phyloP scores from a whole-genome alignment of 2,113 vertebrate genomes.

The Amblyopsis rosae region DNA sequence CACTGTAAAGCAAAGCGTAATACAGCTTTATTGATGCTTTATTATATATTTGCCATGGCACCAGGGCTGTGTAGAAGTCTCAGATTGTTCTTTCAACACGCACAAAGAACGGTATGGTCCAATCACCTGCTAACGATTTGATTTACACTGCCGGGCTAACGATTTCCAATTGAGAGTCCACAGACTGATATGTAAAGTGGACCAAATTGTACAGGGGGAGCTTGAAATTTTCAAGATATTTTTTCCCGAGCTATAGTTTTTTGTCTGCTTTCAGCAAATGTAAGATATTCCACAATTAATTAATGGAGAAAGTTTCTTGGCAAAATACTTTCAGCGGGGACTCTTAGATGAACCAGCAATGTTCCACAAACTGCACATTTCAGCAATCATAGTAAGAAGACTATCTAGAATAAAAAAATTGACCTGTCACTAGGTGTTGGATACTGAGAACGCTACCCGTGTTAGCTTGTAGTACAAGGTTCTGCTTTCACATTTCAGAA shows the following conservation, averaged over 20 bases:
- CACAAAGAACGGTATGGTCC: too few relatives aligned
- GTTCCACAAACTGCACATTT: slow-evolving; percentile 43
- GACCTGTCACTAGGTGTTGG: slow-evolving; percentile 33
- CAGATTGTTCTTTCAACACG: too few relatives aligned
- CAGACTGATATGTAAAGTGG: too few relatives aligned
- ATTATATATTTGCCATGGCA: too few relatives aligned
- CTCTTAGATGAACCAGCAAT: slow-evolving; percentile 50
- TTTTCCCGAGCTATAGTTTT: not conserved
- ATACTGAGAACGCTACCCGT: slow-evolving; percentile 10
- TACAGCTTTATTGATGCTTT: too few relatives aligned
- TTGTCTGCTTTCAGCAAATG: slow-evolving; percentile 55
- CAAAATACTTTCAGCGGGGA: slow-evolving; percentile 22
- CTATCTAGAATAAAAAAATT: slow-evolving; percentile 27
- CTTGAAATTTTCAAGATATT: too few relatives aligned
- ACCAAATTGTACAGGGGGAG: too few relatives aligned
- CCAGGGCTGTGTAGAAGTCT: too few relatives aligned
- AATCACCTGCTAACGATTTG: too few relatives aligned
- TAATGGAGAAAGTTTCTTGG: slow-evolving; percentile 22
- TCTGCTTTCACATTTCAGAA: slow-evolving; percentile 17
- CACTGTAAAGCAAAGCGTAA: too few relatives aligned
- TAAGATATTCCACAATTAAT: slow-evolving; percentile 26
- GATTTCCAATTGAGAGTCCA: too few relatives aligned
- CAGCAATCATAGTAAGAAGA: slow-evolving; percentile 40
- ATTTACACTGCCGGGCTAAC: too few relatives aligned
- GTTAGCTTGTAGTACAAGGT: slow-evolving; percentile 38